Evolutionary conservation across 2,113 vertebrate genomes (phyloP).

Genomic region (Chamaea fasciata): DNA sequence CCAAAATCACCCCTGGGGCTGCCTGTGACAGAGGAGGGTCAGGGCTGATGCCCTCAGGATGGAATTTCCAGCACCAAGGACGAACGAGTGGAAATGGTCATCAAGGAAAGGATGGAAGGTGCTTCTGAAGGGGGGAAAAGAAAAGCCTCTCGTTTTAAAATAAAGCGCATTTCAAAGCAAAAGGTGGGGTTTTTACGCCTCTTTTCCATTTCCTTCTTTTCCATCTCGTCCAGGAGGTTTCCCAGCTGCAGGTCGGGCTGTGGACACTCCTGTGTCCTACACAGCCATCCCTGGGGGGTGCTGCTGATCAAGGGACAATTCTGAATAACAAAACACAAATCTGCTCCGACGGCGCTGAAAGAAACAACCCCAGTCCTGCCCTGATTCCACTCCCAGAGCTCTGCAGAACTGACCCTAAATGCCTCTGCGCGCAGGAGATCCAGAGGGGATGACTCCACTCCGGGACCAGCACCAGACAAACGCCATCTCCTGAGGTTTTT

Average conservation of each 20-base stretch:
- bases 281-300: not conserved
- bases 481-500: not conserved
- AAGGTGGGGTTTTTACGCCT: not conserved
- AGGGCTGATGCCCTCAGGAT: not conserved
- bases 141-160: not conserved
- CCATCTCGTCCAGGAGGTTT: not conserved
- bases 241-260: not conserved
- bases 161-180: not conserved
- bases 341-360: not conserved
- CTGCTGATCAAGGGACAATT: not conserved
- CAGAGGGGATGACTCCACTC: not conserved
- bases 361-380: not conserved
- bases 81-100: not conserved
- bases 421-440: not conserved
- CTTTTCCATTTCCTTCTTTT: not conserved
- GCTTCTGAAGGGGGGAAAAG: not conserved
- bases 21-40: fast-evolving
- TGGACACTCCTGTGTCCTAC: not conserved
- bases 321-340: not conserved
- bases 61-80: not conserved
- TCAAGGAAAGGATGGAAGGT: not conserved
- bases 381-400: not conserved
- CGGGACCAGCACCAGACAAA: not conserved
- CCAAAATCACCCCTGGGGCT: not conserved
- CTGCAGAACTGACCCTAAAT: not conserved